Percentiles rank a stretch among this genome's conserved stretches.
phyloP scores from a whole-genome alignment of 2,797 vertebrate genomes.

The Neopelma chrysocephalum region DNA sequence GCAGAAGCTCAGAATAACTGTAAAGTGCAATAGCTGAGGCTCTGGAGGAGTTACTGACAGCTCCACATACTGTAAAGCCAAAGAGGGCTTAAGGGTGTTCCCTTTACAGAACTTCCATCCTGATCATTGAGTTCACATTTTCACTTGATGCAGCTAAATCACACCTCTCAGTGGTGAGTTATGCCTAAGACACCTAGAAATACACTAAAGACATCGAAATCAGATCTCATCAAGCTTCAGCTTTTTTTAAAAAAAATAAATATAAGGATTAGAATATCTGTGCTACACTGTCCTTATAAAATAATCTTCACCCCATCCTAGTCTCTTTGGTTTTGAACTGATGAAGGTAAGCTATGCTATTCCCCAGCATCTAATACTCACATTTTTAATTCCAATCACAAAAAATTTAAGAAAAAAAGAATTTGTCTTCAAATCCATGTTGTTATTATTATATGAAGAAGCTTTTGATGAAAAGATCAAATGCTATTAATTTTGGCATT shows the following conservation, averaged over 20 bases:
- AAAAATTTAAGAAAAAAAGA: not conserved
- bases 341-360: not conserved
- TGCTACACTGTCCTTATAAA: not conserved
- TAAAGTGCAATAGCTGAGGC: not conserved
- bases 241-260: not conserved
- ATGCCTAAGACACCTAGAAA: not conserved
- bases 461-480: not conserved
- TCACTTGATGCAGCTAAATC: not conserved
- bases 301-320: not conserved
- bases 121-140: not conserved
- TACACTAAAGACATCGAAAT: not conserved
- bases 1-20: not conserved
- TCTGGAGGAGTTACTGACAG: not conserved
- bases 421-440: not conserved
- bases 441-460: not conserved
- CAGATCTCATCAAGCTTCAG: not conserved
- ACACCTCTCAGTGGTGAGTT: slow-evolving; percentile 10
- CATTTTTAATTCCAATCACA: not conserved
- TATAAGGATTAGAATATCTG: not conserved
- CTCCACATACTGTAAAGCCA: not conserved
- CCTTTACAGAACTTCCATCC: not conserved
- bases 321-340: not conserved
- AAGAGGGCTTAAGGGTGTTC: not conserved
- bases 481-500: not conserved
- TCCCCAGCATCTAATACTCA: not conserved